Evolutionary conservation across 2,888 invertebrate genomes (phyloP).

Genomic region (Platycnemis pennipes): DNA sequence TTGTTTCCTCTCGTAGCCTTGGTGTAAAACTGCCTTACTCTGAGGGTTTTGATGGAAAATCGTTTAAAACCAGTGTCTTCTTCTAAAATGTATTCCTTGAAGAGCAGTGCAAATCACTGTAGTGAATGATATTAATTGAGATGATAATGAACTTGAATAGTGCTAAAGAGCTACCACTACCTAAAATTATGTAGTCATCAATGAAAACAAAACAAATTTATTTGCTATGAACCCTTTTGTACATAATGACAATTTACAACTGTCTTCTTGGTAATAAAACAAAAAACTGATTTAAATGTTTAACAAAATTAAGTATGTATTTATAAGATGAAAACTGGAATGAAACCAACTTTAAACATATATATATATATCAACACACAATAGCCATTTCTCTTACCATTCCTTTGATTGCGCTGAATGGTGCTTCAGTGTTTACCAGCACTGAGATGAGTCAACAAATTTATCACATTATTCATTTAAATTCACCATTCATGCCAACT

Average conservation of each 20-base stretch:
- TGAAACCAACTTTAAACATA: background rate
- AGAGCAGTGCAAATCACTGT: too few relatives aligned
- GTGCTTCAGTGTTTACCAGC: background rate
- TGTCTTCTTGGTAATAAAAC: background rate
- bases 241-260: conserved; percentile 33
- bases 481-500: background rate
- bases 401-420: background rate
- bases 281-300: background rate
- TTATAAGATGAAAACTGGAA: conserved; percentile 25
- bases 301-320: background rate
- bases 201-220: conserved; percentile 36
- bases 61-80: too few relatives aligned
- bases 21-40: too few relatives aligned
- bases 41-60: too few relatives aligned
- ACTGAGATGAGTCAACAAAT: background rate
- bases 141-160: too few relatives aligned
- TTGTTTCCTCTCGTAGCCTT: too few relatives aligned
- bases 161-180: too few relatives aligned
- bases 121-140: too few relatives aligned
- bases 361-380: background rate
- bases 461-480: background rate
- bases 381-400: background rate
- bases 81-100: too few relatives aligned
- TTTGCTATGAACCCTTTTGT: conserved; percentile 33
- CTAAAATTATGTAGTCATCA: too few relatives aligned